Conservation (phyloP, 2,797 vertebrate genomes). For the Alcedo atthis region DNA sequence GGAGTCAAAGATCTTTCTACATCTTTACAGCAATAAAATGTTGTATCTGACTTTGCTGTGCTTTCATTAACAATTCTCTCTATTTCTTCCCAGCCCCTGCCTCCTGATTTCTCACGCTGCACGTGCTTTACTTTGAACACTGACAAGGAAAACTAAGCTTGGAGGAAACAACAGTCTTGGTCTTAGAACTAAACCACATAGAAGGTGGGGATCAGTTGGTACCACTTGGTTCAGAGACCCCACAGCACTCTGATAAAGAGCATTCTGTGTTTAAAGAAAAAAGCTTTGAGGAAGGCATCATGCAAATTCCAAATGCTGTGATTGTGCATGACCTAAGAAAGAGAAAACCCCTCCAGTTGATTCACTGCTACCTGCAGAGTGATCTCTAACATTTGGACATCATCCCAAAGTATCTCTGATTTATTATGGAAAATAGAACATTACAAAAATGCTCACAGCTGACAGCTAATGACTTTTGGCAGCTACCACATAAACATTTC, state of each 20-base stretch:
- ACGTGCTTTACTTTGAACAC: not conserved
- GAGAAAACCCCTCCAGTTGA: not conserved
- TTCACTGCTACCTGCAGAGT: not conserved
- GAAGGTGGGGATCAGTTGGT: not conserved
- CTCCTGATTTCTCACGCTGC: not conserved
- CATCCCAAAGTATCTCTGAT: not conserved
- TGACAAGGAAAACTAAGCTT: not conserved
- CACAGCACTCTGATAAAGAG: not conserved
- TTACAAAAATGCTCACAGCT: not conserved
- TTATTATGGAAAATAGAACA: not conserved
- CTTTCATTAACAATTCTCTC: not conserved
- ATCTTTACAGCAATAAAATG: not conserved
- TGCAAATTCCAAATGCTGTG: not conserved
- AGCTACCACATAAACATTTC: not conserved
- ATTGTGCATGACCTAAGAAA: not conserved
- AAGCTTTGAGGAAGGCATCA: not conserved
- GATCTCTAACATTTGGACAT: not conserved
- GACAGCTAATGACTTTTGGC: not conserved
- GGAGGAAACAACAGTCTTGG: not conserved
- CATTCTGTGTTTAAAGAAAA: not conserved
- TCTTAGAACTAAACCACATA: not conserved
- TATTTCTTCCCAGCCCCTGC: not conserved
- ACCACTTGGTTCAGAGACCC: not conserved
- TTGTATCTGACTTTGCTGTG: not conserved
- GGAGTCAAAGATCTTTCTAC: not conserved